Base-by-base conservation (phyloP, 2,797 vertebrate species). In the Chaetodon trifasciatus region DNA sequence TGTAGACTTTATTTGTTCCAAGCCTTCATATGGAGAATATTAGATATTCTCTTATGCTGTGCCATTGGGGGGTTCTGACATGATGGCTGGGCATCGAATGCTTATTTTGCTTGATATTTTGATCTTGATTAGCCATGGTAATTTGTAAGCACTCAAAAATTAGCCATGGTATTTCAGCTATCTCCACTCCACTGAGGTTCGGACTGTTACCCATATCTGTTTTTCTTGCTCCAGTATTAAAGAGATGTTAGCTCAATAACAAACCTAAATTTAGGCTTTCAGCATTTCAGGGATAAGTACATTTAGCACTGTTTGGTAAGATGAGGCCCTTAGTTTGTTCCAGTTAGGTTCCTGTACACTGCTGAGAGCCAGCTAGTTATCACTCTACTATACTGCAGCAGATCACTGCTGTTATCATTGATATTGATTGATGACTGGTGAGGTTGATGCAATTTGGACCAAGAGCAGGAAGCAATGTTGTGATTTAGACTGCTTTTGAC, bases 361-460 rank as follows among this genome's bases (percentile, higher is more conserved):
- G 56, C 32, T 32, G 32, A 58, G 32, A 37, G 16, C 7, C 32
- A 13, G 15, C 17, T 37, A 35, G 17, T 74, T 63, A 57, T 62
- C 28, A 50, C 57, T 37, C 9, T 46, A 13, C 4, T n/a, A 8
- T 40, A 32, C 56, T 62, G 56, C 28, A 32, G 28, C 4, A 32
- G 28, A 32, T 32, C 28, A 32, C 28, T 32, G 32, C 57, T 69
- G 11, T 49, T 69, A 44, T 69, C 13, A 56, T 35, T 69, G 47
- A 40, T 70, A 74, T 64, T 74, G 52, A 74, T 37, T 78, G 62
- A 60, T 32, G 24, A 65, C 5, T 13, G 6, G 16, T 53, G 55
- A 42, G 19, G 17, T 61, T 15, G 8, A 53, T 60, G 44, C 65
- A 74, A 17, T 61, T 23, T 47, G 24, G 12, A 15, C 23, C 61